Evolutionary conservation across 2,797 vertebrate genomes (phyloP), one percentile per base, ranked within the genome.

Genomic region (Leuciscus waleckii): DNA sequence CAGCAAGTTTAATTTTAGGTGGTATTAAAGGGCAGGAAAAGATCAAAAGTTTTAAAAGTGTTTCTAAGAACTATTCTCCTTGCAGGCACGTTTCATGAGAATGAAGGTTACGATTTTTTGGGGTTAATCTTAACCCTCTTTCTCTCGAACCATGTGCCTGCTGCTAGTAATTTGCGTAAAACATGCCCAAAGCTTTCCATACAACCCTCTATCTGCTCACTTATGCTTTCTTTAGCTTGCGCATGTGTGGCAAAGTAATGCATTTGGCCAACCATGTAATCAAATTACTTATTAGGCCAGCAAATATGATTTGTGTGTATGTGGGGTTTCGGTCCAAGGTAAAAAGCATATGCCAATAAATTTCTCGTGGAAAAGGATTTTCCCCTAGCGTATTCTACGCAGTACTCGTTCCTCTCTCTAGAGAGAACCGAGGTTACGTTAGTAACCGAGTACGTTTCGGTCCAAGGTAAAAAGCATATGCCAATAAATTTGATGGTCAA

Each of bases 1-100:
- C 70, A 73, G 77, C 39, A 39, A 32, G 54, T 84, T 61, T 49
- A 4, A 23, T 61, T 70, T 69, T 68, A 83, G 56, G 19, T 14
- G 67, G 41, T 19, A 29, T 23, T n/a, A 63, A 23, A 43, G 1
- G 29, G 10, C 70, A 26, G 51, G 46, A 77, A 65, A 76, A 49
- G 16, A 63, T 74, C n/a, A n/a, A 65, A 46, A 11, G 23, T 10
- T 5, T 37, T 56, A 1, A 14, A 71, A 17, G 19, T 51, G 17
- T 51, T 54, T 39, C 29, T 14, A 19, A 35, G 29, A 54, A 21
- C 19, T 23, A 54, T 35, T 75, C 17, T 73, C 26, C 26, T 14
- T 29, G n/a, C n/a, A 63, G n/a, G n/a, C 58, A 14, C 58, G 1
- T 5, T 63, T 26, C n/a, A 2, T 6, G 11, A 14, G n/a, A 14